A percentile compares a stretch with the other conserved stretches of the same genome.
Conservation (phyloP, 2,888 invertebrate genomes). For the Campoplex capitator region DNA sequence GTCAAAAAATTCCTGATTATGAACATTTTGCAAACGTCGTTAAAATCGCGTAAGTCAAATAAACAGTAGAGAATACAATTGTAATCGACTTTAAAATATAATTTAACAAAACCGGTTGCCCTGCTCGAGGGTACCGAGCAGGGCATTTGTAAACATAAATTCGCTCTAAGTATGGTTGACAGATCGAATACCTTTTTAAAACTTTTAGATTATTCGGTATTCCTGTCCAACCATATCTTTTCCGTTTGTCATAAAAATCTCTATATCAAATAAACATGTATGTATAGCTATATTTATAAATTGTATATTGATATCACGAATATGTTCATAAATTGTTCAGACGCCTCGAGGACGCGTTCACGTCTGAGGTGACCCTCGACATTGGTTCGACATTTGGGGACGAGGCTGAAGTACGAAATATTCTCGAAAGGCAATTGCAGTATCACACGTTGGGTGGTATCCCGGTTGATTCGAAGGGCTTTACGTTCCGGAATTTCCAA, state of each 20-base stretch:
- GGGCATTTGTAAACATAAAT: no score
- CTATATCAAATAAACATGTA: background rate
- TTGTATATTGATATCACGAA: background rate
- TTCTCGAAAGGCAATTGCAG: slow-evolving; percentile 87
- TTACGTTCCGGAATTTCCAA: slow-evolving; percentile 87
- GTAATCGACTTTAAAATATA: background rate
- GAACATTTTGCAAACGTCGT: slow-evolving; percentile 86
- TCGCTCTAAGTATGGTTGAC: no score
- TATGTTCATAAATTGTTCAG: slow-evolving; percentile 82
- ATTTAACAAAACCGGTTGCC: background rate
- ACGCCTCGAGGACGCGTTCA: slow-evolving; percentile 87
- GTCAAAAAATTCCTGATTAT: slow-evolving; percentile 74
- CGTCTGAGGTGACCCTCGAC: slow-evolving; percentile 89
- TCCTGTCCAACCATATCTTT: background rate
- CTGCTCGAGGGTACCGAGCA: no score
- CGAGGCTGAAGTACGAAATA: slow-evolving; percentile 85
- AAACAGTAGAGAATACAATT: background rate
- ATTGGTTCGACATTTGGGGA: slow-evolving; percentile 88
- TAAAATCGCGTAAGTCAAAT: slow-evolving; percentile 89
- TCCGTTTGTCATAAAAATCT: background rate
- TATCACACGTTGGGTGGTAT: slow-evolving; percentile 86
- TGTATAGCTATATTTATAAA: background rate
- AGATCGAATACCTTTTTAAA: background rate
- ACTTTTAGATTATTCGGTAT: no score
- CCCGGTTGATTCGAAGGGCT: slow-evolving; percentile 87